Evolutionary conservation across 2,888 invertebrate genomes (phyloP).

Genomic region (Ametastegia equiseti): DNA sequence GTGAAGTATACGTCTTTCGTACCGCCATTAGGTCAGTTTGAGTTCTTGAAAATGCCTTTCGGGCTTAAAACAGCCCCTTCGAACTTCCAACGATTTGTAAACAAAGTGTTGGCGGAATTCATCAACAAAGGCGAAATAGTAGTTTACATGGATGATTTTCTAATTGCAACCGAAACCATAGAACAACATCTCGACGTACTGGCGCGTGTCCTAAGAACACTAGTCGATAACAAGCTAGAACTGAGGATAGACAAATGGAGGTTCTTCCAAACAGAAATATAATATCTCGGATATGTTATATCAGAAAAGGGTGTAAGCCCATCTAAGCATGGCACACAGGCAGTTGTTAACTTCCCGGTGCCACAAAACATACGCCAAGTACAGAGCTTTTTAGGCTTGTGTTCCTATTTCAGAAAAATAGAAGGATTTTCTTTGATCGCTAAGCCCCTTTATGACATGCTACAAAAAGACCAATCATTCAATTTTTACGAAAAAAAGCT

Average conservation of each 20-base stretch:
- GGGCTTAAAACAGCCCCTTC: constrained; percentile 51
- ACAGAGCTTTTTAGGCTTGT: constrained; percentile 62
- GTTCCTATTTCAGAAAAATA: constrained; percentile 62
- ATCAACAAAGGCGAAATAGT: constrained; percentile 49
- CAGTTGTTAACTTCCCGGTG: constrained; percentile 58
- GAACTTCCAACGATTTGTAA: too few relatives aligned
- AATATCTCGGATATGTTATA: constrained; percentile 59
- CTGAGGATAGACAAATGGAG: constrained; percentile 55
- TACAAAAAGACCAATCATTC: constrained; percentile 56
- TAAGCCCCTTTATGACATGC: constrained; percentile 63
- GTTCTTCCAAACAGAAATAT: constrained; percentile 55
- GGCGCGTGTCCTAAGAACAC: constrained; percentile 44
- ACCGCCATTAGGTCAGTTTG: constrained; percentile 53
- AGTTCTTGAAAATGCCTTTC: constrained; percentile 53
- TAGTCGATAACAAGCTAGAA: constrained; percentile 50
- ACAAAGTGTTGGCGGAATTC: constrained; percentile 49
- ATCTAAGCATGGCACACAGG: constrained; percentile 54
- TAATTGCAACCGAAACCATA: constrained; percentile 49
- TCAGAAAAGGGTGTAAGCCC: constrained; percentile 55
- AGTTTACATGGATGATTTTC: constrained; percentile 53
- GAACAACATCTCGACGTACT: constrained; percentile 50
- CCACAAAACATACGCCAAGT: constrained; percentile 56
- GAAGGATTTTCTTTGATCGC: constrained; percentile 57
- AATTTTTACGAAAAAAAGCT: constrained; percentile 58
- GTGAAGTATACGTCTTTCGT: constrained; percentile 55